Evolutionary conservation across 2,888 invertebrate species (phyloP).

Genomic region (Crossocerus cetratus): DNA sequence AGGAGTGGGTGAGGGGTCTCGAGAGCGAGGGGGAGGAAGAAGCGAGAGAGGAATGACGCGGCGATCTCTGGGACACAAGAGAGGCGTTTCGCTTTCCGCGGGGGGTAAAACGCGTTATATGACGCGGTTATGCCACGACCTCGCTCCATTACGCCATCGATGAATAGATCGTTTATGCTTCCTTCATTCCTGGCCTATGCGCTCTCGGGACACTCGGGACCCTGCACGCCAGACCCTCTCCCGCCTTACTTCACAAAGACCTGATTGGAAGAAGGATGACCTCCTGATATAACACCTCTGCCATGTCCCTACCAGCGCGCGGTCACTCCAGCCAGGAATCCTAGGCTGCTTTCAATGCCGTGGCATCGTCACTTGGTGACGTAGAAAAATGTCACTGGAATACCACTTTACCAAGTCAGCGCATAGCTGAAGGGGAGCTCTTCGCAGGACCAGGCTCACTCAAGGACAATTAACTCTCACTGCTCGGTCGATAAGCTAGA

Average conservation of each 20-base stretch:
- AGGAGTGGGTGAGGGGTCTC: conserved; percentile 3
- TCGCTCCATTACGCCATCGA: conserved; percentile 40
- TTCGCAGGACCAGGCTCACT: too few species aligned
- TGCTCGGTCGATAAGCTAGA: too few species aligned
- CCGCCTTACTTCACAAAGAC: conserved; percentile 4
- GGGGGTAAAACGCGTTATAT: conserved; percentile 62
- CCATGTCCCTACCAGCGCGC: too few species aligned
- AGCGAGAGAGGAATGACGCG: conserved; percentile 62
- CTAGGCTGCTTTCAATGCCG: too few species aligned
- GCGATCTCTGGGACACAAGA: conserved; percentile 68
- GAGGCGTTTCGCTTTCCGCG: conserved; percentile 72
- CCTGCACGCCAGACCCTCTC: background rate
- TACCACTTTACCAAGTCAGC: too few species aligned
- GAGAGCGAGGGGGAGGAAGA: background rate
- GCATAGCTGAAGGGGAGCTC: too few species aligned
- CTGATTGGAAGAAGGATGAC: too few species aligned
- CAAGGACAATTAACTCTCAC: too few species aligned
- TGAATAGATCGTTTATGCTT: conserved; percentile 16
- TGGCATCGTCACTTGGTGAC: too few species aligned
- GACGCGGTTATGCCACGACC: conserved; percentile 45
- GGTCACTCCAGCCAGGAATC: background rate
- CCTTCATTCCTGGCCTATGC: conserved; percentile 36
- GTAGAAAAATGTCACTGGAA: too few species aligned
- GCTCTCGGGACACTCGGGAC: background rate
- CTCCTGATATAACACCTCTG: too few species aligned